These are phyloP conservation scores for Platysternon megacephalum DNA, from an alignment of 2,113 vertebrate species.

Conservation along the genomic window DNA sequence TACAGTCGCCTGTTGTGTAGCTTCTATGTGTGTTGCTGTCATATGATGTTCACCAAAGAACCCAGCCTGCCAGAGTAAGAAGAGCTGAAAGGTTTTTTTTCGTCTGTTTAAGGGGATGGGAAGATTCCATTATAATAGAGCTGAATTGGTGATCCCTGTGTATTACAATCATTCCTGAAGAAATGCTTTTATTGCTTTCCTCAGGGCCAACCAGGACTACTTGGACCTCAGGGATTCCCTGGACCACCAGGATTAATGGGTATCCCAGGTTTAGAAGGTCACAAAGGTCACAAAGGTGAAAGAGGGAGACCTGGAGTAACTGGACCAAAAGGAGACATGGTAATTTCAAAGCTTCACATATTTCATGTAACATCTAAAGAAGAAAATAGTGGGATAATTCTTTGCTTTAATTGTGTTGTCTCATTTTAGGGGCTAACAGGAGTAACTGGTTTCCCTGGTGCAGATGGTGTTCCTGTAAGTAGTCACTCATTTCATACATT, in stretches of 20 bases:
- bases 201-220: conserved; percentile 89
- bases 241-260: conserved; percentile 88
- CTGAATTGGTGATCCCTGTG: background rate
- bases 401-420: conserved; percentile 3
- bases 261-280: conserved; percentile 87
- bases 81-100: conserved; percentile 8
- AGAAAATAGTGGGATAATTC: background rate
- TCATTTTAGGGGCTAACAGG: conserved; percentile 88
- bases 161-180: background rate
- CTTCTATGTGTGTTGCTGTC: background rate
- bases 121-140: background rate
- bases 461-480: conserved; percentile 94
- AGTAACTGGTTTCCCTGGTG: conserved; percentile 91
- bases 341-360: conserved; percentile 58
- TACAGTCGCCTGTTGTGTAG: background rate
- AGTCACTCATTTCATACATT: background rate
- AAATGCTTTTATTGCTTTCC: conserved; percentile 46
- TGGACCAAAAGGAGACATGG: conserved; percentile 91
- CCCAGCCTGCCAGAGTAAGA: background rate
- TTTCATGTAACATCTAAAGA: background rate
- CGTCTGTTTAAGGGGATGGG: background rate
- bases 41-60: background rate
- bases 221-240: conserved; percentile 85
- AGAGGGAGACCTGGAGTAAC: conserved; percentile 80
- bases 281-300: conserved; percentile 92